These are phyloP conservation scores for Meandrina meandrites DNA, from an alignment of 92 coral and sea anemone species.

Conservation along the genomic window DNA sequence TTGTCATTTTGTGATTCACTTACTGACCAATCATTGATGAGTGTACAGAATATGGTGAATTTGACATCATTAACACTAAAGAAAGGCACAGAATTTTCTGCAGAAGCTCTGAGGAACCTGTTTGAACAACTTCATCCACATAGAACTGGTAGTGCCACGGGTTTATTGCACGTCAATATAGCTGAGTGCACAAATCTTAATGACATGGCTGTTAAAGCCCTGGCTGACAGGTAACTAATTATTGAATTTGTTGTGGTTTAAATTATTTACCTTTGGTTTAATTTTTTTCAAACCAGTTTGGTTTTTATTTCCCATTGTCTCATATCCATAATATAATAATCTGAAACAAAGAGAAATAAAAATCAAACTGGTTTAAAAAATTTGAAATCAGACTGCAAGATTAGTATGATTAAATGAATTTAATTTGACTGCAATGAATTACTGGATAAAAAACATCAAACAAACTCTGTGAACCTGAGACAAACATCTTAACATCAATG, in stretches of 20 bases:
- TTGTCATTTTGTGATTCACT: constrained; percentile 86
- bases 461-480: too few relatives aligned
- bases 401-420: too few relatives aligned
- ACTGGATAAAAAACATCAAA: too few relatives aligned
- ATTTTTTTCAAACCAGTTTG: too few relatives aligned
- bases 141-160: constrained; percentile 58
- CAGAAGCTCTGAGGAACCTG: constrained; percentile 61
- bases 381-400: too few relatives aligned
- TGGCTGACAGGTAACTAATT: constrained; percentile 82
- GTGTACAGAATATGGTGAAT: constrained; percentile 68
- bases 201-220: constrained; percentile 66
- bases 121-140: constrained; percentile 70
- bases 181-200: constrained; percentile 82
- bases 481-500: too few relatives aligned
- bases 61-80: constrained; percentile 68
- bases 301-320: too few relatives aligned
- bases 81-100: constrained; percentile 84
- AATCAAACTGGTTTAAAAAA: too few relatives aligned
- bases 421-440: too few relatives aligned
- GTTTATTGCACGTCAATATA: constrained; percentile 66
- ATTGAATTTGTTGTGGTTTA: neutral
- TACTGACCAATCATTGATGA: constrained; percentile 70
- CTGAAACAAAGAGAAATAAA: too few relatives aligned
- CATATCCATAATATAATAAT: too few relatives aligned
- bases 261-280: too few relatives aligned